Evolutionary conservation across 2,797 vertebrate genomes (phyloP), one percentile per base, ranked within the genome.

Genomic region (Hapalemur alaotrensis): DNA sequence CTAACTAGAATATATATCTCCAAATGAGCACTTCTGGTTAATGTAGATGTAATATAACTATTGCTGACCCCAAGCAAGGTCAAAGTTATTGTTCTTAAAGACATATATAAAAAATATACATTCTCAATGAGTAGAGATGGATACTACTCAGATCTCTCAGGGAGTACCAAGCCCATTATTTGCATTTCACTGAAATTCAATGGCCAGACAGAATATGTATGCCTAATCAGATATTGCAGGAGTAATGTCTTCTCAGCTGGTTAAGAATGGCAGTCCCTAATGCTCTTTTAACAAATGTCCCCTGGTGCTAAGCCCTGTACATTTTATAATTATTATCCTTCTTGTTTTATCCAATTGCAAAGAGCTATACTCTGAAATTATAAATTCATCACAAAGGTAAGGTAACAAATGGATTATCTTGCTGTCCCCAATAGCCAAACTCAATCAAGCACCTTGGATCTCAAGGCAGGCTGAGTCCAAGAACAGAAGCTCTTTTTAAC

Each of bases 311-410:
- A 93, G 30, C 25, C 48, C 11, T 84, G 46, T 72, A 91, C 0
- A 89, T 85, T 94, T 89, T 83, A 87, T 89, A 93, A 97, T 96
- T 83, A 87, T 90, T 95, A 89, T 54, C 46, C 9, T 79, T 91
- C 48, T 72, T 97, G n/a, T 89, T 96, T 90, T 57, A 94, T 86
- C 38, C 25, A 95, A 80, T 75, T 96, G 63, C 43, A 93, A 91
- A 72, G 41, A 86, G 30, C 30, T 80, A 35, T 54, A 48, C 35
- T 91, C 46, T 91, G 75, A 94, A 97, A 91, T 95, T 84, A 96
- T 78, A 91, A 80, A 78, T 94, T 89, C 69, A 61, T 94, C 94
- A 86, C 25, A 82, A 96, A 95, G 63, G 89, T 87, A 94, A 93
- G 46, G 57, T 88, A 95, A 86, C 54, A 93, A 89, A 65, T 79